Conservation (phyloP, 53 echinoderm and acorn worm species). For the Glandiceps talaboti region DNA sequence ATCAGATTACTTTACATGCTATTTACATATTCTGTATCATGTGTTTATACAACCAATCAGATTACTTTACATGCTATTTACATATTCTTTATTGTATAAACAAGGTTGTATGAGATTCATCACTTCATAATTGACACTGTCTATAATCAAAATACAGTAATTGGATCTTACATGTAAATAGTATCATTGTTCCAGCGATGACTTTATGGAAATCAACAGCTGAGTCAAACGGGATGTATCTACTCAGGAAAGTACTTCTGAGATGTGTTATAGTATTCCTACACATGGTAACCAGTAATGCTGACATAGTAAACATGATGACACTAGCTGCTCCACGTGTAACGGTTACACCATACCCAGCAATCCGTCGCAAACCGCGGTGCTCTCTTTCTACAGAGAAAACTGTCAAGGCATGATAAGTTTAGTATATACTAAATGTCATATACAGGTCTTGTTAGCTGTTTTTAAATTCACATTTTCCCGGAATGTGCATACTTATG, state of each 20-base stretch:
- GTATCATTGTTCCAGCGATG: constrained; percentile 28
- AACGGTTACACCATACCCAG: constrained; percentile 40
- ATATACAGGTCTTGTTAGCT: too few relatives aligned
- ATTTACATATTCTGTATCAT: too few relatives aligned
- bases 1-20: too few relatives aligned
- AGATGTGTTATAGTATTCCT: constrained; percentile 47
- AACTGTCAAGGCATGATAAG: constrained; percentile 10
- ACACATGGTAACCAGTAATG: constrained; percentile 44
- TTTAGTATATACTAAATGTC: too few relatives aligned
- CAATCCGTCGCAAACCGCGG: constrained; percentile 40
- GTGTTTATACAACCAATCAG: too few relatives aligned
- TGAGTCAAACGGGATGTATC: constrained; percentile 52
- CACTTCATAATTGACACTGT: too few relatives aligned
- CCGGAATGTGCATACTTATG: too few relatives aligned
- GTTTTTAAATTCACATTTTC: too few relatives aligned
- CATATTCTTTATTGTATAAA: too few relatives aligned
- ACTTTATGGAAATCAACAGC: constrained; percentile 43
- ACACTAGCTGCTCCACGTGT: constrained; percentile 42
- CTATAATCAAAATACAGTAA: too few relatives aligned
- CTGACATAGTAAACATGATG: constrained; percentile 44
- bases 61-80: too few relatives aligned
- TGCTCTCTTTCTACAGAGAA: constrained; percentile 39
- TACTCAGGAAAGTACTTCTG: constrained; percentile 42
- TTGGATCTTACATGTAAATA: constrained; percentile 42
- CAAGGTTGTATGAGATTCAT: too few relatives aligned